These are phyloP conservation scores for Aphrophora alni DNA, from an alignment of 2,888 invertebrate species.

Conservation along the genomic window DNA sequence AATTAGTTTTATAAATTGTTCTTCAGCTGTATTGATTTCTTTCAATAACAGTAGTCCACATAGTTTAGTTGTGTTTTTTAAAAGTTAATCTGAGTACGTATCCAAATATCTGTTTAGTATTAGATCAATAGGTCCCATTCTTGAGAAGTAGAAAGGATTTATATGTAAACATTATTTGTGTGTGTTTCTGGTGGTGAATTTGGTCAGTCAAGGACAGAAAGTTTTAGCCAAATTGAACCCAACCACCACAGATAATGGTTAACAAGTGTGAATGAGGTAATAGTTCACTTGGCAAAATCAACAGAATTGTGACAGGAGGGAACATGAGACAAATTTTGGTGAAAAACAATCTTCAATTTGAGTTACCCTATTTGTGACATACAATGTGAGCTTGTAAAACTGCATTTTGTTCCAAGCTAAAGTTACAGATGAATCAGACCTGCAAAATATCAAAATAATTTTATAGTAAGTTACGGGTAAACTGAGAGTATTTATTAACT, in stretches of 20 bases:
- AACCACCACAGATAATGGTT: slow-evolving; percentile 47
- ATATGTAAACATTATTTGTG: too few species aligned
- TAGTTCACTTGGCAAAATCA: slow-evolving; percentile 44
- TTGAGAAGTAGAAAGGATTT: too few species aligned
- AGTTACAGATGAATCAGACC: too few species aligned
- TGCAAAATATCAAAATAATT: too few species aligned
- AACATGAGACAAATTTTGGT: slow-evolving; percentile 50
- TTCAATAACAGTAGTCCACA: not conserved
- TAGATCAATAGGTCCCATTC: too few species aligned
- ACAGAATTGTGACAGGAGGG: slow-evolving; percentile 51
- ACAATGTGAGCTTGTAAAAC: too few species aligned
- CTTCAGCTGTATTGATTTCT: not conserved
- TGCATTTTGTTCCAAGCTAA: too few species aligned
- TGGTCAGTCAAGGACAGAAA: not conserved
- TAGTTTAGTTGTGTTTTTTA: not conserved
- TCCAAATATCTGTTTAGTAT: not conserved
- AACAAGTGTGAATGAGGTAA: not conserved
- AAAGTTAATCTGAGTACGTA: too few species aligned
- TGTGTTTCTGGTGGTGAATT: too few species aligned
- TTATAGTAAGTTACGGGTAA: too few species aligned
- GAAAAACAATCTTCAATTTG: not conserved
- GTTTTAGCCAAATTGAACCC: slow-evolving; percentile 45
- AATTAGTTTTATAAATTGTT: not conserved
- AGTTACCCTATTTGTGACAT: too few species aligned
- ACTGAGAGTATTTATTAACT: not conserved